Percentiles rank a stretch among this genome's conserved stretches.
These are phyloP conservation scores for Epizoanthus illoricatus DNA, from an alignment of 92 coral and sea anemone genomes.

Conservation along the genomic window DNA sequence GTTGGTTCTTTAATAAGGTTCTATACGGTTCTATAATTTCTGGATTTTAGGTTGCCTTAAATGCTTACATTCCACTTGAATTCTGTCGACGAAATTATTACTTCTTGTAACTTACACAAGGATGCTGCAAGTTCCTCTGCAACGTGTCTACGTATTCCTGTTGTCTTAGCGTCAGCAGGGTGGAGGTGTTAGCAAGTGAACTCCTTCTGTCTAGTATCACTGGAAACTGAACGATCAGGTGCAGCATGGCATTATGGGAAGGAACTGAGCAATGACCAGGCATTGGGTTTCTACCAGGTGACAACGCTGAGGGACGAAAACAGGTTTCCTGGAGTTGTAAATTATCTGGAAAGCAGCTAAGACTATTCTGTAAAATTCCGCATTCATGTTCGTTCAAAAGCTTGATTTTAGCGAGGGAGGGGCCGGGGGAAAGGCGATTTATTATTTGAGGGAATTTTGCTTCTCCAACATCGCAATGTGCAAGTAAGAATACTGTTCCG, in stretches of 20 bases:
- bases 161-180: conserved; percentile 46
- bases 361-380: too few relatives aligned
- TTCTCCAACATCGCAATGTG: too few relatives aligned
- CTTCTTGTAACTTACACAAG: conserved; percentile 56
- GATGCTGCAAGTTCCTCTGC: conserved; percentile 61
- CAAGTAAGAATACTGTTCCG: too few relatives aligned
- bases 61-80: too few relatives aligned
- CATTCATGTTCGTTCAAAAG: too few relatives aligned
- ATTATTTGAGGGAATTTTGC: too few relatives aligned
- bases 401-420: too few relatives aligned
- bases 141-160: conserved; percentile 69
- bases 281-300: background rate
- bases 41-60: too few relatives aligned
- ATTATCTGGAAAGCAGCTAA: too few relatives aligned
- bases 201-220: conserved; percentile 41
- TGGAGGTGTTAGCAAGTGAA: conserved; percentile 16
- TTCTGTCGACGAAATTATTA: background rate
- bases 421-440: too few relatives aligned
- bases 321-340: background rate
- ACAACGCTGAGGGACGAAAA: background rate
- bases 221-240: conserved; percentile 85
- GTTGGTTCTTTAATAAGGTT: too few relatives aligned
- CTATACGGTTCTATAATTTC: too few relatives aligned
- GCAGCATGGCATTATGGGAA: conserved; percentile 29
- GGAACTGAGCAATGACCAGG: background rate